Conservation (phyloP, 2,797 vertebrate species). For the Anabas testudineus region DNA sequence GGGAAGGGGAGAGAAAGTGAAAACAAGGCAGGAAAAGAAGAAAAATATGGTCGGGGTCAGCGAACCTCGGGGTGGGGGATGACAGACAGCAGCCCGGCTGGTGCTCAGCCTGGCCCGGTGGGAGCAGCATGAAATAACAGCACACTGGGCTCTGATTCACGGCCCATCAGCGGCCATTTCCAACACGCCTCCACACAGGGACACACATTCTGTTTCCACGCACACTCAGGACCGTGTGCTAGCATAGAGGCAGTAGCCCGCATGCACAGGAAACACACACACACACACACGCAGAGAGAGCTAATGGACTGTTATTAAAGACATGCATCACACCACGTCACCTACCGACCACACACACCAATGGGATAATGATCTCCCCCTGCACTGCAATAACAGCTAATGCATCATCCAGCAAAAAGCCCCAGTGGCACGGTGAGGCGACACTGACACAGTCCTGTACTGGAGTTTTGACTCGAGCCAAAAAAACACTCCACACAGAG, state of each 20-base stretch:
- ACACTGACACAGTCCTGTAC: neutral
- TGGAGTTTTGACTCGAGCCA: neutral
- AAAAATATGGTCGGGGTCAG: slow-evolving; percentile 59
- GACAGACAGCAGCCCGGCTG: slow-evolving; percentile 51
- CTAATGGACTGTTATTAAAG: slow-evolving; percentile 80
- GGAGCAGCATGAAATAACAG: slow-evolving; percentile 65
- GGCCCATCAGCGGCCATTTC: slow-evolving; percentile 62
- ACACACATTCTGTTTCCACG: slow-evolving; percentile 4
- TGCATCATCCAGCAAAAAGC: slow-evolving; percentile 49
- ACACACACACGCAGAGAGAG: slow-evolving; percentile 31
- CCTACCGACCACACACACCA: slow-evolving; percentile 65
- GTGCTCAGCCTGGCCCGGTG: slow-evolving; percentile 28
- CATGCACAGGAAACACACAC: slow-evolving; percentile 18
- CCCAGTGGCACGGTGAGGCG: slow-evolving; percentile 13
- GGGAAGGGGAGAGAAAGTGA: slow-evolving; percentile 14
- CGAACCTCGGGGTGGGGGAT: slow-evolving; percentile 57
- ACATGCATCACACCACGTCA: slow-evolving; percentile 79
- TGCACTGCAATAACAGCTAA: slow-evolving; percentile 46
- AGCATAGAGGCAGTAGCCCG: slow-evolving; percentile 4
- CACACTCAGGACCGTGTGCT: neutral
- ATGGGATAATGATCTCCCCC: slow-evolving; percentile 50
- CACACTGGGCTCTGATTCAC: slow-evolving; percentile 62
- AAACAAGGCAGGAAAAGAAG: slow-evolving; percentile 44
- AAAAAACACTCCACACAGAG: neutral
- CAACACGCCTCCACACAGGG: slow-evolving; percentile 44